Evolutionary conservation across 2,797 vertebrate genomes (phyloP).

Genomic region (Hydrolagus colliei): DNA sequence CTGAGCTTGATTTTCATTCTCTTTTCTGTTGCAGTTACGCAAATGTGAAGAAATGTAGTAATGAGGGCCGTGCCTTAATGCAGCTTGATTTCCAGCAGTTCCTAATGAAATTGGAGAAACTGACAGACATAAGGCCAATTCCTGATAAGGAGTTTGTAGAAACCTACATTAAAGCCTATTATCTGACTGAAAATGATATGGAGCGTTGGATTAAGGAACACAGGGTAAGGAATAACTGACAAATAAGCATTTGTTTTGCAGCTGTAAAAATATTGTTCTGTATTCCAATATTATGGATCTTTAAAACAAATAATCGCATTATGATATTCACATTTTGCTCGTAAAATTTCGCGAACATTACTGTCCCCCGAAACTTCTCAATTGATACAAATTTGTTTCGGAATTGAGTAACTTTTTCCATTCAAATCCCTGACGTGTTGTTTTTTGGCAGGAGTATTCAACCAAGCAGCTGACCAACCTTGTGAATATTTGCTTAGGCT

Average conservation of each 20-base stretch:
- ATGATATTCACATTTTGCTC: background rate
- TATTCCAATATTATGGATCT: background rate
- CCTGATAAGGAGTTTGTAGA: slow-evolving; percentile 99
- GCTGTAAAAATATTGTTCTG: background rate
- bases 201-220: slow-evolving; percentile 97
- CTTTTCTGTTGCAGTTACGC: slow-evolving; percentile 66
- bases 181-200: slow-evolving; percentile 97
- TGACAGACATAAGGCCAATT: slow-evolving; percentile 95
- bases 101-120: slow-evolving; percentile 94
- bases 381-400: slow-evolving; percentile 14
- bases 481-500: slow-evolving; percentile 92
- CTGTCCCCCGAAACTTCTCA: background rate
- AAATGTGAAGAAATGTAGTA: slow-evolving; percentile 98
- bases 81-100: slow-evolving; percentile 98
- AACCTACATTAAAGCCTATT: slow-evolving; percentile 97
- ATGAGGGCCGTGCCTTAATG: slow-evolving; percentile 95
- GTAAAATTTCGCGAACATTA: background rate
- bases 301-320: background rate
- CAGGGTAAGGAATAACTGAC: slow-evolving; percentile 60
- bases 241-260: background rate
- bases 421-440: slow-evolving; percentile 37
- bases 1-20: slow-evolving; percentile 16
- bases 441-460: slow-evolving; percentile 82
- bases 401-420: background rate
- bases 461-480: slow-evolving; percentile 92